Base-by-base conservation (phyloP, 2,113 vertebrate genomes). In the Glareola pratincola region DNA sequence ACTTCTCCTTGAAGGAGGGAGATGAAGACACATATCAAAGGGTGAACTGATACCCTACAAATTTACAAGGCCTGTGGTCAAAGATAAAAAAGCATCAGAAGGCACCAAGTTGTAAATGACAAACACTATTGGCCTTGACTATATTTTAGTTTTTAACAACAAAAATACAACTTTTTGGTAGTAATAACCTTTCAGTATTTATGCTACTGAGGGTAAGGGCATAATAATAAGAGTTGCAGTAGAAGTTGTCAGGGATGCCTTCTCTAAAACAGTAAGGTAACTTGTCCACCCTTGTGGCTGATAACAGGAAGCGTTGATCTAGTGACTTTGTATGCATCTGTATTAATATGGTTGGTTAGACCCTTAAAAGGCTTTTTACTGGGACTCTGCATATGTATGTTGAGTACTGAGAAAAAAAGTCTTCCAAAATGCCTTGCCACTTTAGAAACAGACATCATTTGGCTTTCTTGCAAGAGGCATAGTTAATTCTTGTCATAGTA, bases 31-130 rank as follows among this genome's bases (percentile, higher is more conserved):
- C 56, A 19, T 75, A 72, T 89, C 77, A 89, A 53, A 88, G 74
- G 69, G 23, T 51, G 77, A 92, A 67, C 43, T 48, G 86, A 34
- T 72, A n/a, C 54, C 60, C 41, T 67, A 18, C 53, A 37, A 88
- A 71, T 93, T 86, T 90, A 83, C 45, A 54, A 73, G 59, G 78
- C 82, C 54, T 74, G 41, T 26, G 67, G 78, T 92, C 54, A 96
- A 90, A 94, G 74, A 77, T 77, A 93, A 93, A 96, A 91, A 89
- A 88, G 63, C 50, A 63, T 76, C 74, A 93, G 74, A 85, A 85
- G 23, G 39, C 51, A 66, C 18, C 32, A 71, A 62, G 32, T 14
- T 88, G 45, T 94, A 96, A 92, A 95, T 59, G 78, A 84, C 56
- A 88, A 90, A 88, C 30, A 45, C 34, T 45, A 12, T 64, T 0